A percentile compares a stretch with the other conserved stretches of the same genome.
Evolutionary conservation across 1,140 invertebrate species (phyloP).

Genomic region (Leptinotarsa undecemlineata): DNA sequence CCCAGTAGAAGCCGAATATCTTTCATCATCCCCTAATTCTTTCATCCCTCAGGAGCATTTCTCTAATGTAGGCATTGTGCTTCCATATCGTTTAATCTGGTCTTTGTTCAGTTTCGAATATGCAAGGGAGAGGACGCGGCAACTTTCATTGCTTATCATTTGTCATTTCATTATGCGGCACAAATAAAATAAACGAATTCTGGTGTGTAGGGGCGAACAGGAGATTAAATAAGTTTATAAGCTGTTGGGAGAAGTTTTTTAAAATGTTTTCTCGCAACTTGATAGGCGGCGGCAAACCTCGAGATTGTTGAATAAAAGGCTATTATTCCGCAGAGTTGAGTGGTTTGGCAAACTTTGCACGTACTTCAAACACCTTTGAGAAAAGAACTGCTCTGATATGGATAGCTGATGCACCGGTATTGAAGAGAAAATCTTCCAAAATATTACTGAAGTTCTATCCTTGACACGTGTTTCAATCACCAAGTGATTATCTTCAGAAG

Average conservation of each 20-base stretch:
- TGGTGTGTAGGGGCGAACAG: slow-evolving; percentile 1
- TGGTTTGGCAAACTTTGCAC: too few species aligned
- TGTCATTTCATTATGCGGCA: slow-evolving; percentile 7
- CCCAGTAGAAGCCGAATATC: not conserved
- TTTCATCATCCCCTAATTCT: not conserved
- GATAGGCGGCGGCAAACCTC: too few species aligned
- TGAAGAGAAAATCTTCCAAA: too few species aligned
- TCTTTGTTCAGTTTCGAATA: not conserved
- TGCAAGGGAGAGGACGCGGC: not conserved
- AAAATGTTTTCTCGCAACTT: too few species aligned
- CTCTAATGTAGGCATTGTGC: not conserved
- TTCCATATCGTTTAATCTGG: not conserved
- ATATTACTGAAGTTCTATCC: too few species aligned
- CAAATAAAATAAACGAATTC: slow-evolving; percentile 8
- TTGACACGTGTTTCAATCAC: too few species aligned
- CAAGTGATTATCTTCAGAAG: too few species aligned
- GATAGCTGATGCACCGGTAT: too few species aligned
- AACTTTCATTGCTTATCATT: slow-evolving; percentile 8
- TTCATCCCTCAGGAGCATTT: not conserved
- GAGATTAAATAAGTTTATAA: slow-evolving; percentile 9
- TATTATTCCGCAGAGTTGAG: too few species aligned
- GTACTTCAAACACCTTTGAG: too few species aligned
- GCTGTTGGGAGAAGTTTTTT: not conserved
- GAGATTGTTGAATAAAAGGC: too few species aligned
- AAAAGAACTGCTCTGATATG: too few species aligned